Evolutionary conservation across 1,140 invertebrate genomes (phyloP), one percentile per base, ranked within the genome.

Genomic region (Bombus impatiens): DNA sequence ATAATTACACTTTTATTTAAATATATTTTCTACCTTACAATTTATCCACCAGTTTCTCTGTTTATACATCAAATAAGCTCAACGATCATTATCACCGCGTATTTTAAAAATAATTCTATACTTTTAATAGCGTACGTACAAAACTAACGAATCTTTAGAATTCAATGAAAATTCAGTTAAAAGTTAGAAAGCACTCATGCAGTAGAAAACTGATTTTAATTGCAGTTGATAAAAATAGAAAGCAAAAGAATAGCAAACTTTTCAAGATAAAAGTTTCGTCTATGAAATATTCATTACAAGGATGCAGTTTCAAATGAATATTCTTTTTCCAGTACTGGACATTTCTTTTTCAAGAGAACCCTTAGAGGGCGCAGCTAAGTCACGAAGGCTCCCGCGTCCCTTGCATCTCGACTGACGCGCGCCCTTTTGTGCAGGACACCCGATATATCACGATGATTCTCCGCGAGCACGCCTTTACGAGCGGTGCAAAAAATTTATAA

Each of bases 401-500:
- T 37, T 35, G 68, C 53, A 32, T n/a, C 40, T 74, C 65, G 40
- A 65, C 83, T 32, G 76, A 44, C 44, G 78, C 28, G 22, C 32
- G 22, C 59, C 15, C 84, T 87, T 89, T 89, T 89, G 84, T 87
- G 67, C 74, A 15, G 65, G 75, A 89, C 88, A 84, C 72, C 72
- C 77, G 57, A 86, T 89, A 89, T 89, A 89, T 87, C 87, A 89
- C 47, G 85, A 81, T 88, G 84, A 89, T 74, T 89, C 84, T 84
- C 59, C 76, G 70, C 67, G 81, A 89, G 87, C 59, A 82, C 87
- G 79, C 80, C 78, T 91, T 91, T 91, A 89, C 89, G 89, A 91
- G 87, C 84, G 53, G 68, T 71, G 84, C 87, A 81, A 89, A 91
- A 87, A 89, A 89, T 91, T 88, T 91, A 91, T 91, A 78, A 89